phyloP scores from a whole-genome alignment of 2,888 invertebrate genomes.

The Strigamia crassipes region DNA sequence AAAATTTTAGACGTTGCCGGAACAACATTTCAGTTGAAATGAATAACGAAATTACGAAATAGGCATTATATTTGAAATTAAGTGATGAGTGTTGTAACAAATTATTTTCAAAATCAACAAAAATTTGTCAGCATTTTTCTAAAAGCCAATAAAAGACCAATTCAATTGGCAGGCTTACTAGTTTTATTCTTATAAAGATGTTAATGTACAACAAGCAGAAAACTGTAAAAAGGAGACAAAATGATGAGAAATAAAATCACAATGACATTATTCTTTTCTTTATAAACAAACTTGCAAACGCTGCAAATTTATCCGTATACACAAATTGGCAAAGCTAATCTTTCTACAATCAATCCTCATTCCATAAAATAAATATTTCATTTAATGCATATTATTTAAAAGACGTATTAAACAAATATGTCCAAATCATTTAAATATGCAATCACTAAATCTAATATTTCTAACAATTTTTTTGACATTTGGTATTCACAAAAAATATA shows the following conservation, averaged over 20 bases:
- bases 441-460: neutral
- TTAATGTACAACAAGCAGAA: conserved; percentile 40
- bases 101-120: neutral
- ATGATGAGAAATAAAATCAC: neutral
- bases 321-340: conserved; percentile 25
- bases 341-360: neutral
- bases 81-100: neutral
- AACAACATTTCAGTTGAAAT: neutral
- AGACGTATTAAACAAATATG: conserved; percentile 13
- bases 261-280: conserved; percentile 11
- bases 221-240: conserved; percentile 17
- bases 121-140: too few species aligned
- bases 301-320: conserved; percentile 32
- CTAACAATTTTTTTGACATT: neutral
- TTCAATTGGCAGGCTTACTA: conserved; percentile 32
- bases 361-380: conserved; percentile 27
- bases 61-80: neutral
- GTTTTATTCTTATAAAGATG: conserved; percentile 38
- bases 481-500: conserved; percentile 37
- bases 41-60: conserved; percentile 27
- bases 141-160: neutral
- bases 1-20: conserved; percentile 25
- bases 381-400: conserved; percentile 3
- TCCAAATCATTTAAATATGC: neutral
- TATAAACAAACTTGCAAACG: conserved; percentile 28